Base-by-base conservation (phyloP, 2,113 vertebrate species). In the Puntigrus tetrazona region DNA sequence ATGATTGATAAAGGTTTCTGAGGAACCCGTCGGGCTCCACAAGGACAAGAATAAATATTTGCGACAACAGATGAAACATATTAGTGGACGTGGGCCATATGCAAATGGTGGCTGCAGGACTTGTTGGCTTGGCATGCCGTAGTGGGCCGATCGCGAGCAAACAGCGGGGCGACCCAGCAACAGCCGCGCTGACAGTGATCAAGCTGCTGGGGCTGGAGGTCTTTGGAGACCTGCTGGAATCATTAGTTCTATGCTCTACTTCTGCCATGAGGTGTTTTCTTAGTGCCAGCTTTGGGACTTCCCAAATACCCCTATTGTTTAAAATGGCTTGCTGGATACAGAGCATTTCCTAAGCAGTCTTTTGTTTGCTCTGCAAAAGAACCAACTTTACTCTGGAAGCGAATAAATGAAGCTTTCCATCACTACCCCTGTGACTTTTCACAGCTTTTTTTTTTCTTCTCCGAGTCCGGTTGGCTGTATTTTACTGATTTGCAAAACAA, bases 181-280 rank as follows among this genome's bases (percentile, higher is more conserved):
- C 75, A 85, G 80, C 45, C 59, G 31, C 18, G 4, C 67, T 87
- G 82, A 87, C 89, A 89, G 78, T 88, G 89, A 89, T 88, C 87
- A 82, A 88, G 82, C 82, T 84, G 83, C 80, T 36, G 79, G 79
- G 38, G 80, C 55, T 82, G 78, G 59, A 74, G 77, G 70, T 77
- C 85, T 81, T 73, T 74, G 50, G 87, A 89, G 89, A 84, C 85
- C 77, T 78, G 80, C 81, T 63, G 86, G 84, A 88, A 82, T 87
- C 84, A 88, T 90, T 89, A 90, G 87, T 89, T 83, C 85, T 86
- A 75, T 85, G 89, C 86, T 84, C 87, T 73, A 90, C 82, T 90
- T 90, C 84, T 89, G 89, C 84, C 89, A 88, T 61, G 73, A 87
- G 85, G 77, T 89, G 85, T 89, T 87, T 87, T 88, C 88, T 87